A percentile compares a stretch with the other conserved stretches of the same genome.
phyloP scores from a whole-genome alignment of 1,140 invertebrate genomes.

The Drosophila varians region DNA sequence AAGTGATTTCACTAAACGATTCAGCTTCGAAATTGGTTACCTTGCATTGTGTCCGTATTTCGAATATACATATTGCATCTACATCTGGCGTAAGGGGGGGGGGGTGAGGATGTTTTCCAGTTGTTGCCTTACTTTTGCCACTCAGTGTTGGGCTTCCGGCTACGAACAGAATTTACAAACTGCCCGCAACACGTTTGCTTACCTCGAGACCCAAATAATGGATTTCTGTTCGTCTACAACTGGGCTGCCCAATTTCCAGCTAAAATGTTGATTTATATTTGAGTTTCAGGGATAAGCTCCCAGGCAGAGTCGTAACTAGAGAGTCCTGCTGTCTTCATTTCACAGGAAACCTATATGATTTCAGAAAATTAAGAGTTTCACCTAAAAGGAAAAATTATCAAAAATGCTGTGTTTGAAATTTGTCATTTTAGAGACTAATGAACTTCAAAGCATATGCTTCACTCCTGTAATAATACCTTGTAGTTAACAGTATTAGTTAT shows the following conservation, averaged over 20 bases:
- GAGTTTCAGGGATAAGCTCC: background rate
- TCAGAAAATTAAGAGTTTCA: too few relatives aligned
- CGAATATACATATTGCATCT: conserved; percentile 7
- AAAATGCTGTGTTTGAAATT: too few relatives aligned
- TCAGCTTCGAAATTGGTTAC: conserved; percentile 76
- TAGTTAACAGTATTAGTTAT: too few relatives aligned
- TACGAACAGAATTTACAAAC: conserved; percentile 46
- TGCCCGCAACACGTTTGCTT: conserved; percentile 46
- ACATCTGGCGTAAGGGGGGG: too few relatives aligned
- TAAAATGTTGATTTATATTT: background rate
- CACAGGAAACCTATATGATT: too few relatives aligned
- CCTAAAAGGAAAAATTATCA: too few relatives aligned
- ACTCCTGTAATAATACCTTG: too few relatives aligned
- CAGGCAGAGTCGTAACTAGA: background rate
- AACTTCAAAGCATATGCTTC: too few relatives aligned
- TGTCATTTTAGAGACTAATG: too few relatives aligned
- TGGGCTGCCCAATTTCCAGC: background rate
- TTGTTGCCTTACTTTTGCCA: conserved; percentile 35
- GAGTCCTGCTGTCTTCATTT: too few relatives aligned
- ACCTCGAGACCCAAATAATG: conserved; percentile 6
- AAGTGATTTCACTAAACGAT: conserved; percentile 81
- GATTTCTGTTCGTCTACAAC: background rate
- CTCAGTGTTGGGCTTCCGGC: conserved; percentile 63
- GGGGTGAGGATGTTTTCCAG: conserved; percentile 14
- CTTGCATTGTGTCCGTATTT: conserved; percentile 57